Evolutionary conservation across 53 echinoderm and acorn worm species (phyloP), one percentile per base, ranked within the genome.

Genomic region (Actinopyga echinites): DNA sequence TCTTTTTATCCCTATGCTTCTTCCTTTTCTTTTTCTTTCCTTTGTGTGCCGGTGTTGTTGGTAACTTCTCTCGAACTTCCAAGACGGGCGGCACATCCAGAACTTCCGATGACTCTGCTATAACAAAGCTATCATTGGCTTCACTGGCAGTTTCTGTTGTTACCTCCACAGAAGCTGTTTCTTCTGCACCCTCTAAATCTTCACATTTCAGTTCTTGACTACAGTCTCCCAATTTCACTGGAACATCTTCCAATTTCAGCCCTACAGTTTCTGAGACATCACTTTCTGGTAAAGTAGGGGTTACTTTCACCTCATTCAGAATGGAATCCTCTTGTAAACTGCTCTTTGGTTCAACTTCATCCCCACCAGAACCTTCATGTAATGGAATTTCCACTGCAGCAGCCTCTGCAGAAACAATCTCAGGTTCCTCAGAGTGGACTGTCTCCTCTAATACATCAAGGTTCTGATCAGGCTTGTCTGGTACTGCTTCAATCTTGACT

Each of bases 1-100:
- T 87, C 49, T 87, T 88, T 31, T 86, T 82, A 36, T 89, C 85
- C 64, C 89, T 89, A 25, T 84, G 86, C 45, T 90, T 90, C 79
- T 86, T 87, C 56, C 87, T 83, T 74, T 87, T 87, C 45, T 74
- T 52, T 30, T 78, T 78, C 81, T 60, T 60, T 15, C 32, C 11
- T 21, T 80, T 60, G 61, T 54, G 77, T 4, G 77, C 19, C 13
- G 77, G 77, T 4, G 77, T 52, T 30, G 23, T 31, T 20, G 77
- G 77, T 13, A 77, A 54, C 26, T 77, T 77, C 28, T 77, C 77
- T 30, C 52, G 77, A 20, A 77, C 52, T 5, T 55, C 56, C 6
- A 29, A 32, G 17, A 55, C 17, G 7, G 28, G 22, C 12, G 77
- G 77, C 33, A 77, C 17, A 30, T 77, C 77, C 0, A 77, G 19